Base-by-base conservation (phyloP, 2,113 vertebrate genomes). In the Rhineura floridana region DNA sequence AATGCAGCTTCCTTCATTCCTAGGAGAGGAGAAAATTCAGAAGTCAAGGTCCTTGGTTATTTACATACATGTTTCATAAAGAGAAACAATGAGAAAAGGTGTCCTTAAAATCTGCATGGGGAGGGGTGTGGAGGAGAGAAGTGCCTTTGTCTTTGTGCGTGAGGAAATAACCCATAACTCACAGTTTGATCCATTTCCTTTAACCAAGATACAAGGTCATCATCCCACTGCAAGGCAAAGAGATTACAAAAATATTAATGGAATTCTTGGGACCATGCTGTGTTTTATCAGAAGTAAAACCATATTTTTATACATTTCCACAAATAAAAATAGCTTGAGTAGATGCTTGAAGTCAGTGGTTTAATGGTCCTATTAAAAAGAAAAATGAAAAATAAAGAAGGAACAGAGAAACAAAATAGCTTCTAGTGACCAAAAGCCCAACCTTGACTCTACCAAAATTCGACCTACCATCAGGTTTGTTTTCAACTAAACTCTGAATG, bases 61-160 rank as follows among this genome's bases (percentile, higher is more conserved):
- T 50, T 67, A 52, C 67, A 79, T 69, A 44, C 42, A 91, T 94
- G 92, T 92, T 95, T 90, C 88, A 75, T 28, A 87, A 65, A 91
- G 93, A 89, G 91, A 84, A 90, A 87, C 72, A 90, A 70, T 85
- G 93, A 94, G 94, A 95, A 95, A 92, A 91, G 91, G 93, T 67
- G 92, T 80, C 86, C 83, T 84, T 72, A 90, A 93, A 89, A 87
- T 87, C 42, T 9, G 72, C 6, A 30, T 11, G 36, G 69, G 70
- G 69, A 1, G 6, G n/a, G 70, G 81, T 84, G 76, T 86, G 80
- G 91, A 87, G 93, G 94, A 65, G 91, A 93, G 86, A 94, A 86
- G 88, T 42, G 67, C 46, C 50, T 79, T 84, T 75, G 33, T 81
- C 50, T 91, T 89, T 91, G 55, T 62, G 44, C 63, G 42, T 90